Evolutionary conservation across 2,797 vertebrate genomes (phyloP).

Genomic region (Vireo griseus): DNA sequence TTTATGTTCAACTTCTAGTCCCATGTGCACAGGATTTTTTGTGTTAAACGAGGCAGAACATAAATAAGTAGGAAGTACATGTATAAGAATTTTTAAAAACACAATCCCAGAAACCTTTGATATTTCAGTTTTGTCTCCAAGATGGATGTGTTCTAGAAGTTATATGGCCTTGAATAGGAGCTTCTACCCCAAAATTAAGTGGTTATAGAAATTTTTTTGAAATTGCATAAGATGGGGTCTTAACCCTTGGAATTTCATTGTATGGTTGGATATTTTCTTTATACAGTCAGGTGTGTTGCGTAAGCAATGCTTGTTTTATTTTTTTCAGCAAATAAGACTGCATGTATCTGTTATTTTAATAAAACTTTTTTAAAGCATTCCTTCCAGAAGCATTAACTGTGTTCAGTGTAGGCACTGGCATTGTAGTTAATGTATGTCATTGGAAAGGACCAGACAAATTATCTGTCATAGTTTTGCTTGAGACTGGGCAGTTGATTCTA

Average conservation of each 20-base stretch:
- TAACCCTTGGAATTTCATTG: neutral
- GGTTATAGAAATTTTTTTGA: neutral
- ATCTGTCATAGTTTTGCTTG: neutral
- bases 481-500: neutral
- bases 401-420: neutral
- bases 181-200: neutral
- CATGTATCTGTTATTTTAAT: neutral
- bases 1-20: neutral
- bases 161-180: neutral
- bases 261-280: neutral
- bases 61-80: neutral
- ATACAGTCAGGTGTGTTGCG: accelerated
- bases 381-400: neutral
- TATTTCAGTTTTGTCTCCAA: neutral
- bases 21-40: neutral
- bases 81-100: neutral
- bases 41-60: neutral
- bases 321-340: neutral
- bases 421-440: neutral
- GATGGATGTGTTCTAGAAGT: neutral
- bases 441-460: neutral
- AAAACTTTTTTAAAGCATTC: neutral
- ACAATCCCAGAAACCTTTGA: accelerated
- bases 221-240: neutral
- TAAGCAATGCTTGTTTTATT: neutral